A percentile compares a stretch with the other conserved stretches of the same genome.
phyloP scores from a whole-genome alignment of 2,113 vertebrate genomes.

The Solea solea region DNA sequence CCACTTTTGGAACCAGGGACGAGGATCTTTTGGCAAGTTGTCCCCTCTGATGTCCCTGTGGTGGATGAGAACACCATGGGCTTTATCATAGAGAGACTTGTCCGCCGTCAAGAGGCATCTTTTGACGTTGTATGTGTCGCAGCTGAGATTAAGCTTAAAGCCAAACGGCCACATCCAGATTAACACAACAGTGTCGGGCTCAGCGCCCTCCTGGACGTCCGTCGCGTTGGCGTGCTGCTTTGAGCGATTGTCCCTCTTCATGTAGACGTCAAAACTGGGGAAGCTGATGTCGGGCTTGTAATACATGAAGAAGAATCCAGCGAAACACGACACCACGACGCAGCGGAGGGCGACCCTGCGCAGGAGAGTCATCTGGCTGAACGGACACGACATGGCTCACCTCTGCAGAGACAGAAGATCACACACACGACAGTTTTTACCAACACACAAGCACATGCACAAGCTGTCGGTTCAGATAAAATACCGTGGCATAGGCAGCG shows the following conservation, averaged over 20 bases:
- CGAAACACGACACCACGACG: conserved; percentile 81
- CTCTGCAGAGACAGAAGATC: not conserved
- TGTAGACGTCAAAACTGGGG: conserved; percentile 73
- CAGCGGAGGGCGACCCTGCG: conserved; percentile 79
- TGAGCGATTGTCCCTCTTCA: not conserved
- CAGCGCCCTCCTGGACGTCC: conserved; percentile 72
- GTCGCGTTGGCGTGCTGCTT: not conserved
- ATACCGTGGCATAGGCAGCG: too few relatives aligned
- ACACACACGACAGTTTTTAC: not conserved
- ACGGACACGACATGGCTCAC: conserved; percentile 12
- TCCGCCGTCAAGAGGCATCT: conserved; percentile 86
- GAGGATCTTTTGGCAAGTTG: conserved; percentile 81
- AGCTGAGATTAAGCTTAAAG: conserved; percentile 75
- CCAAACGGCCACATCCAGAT: conserved; percentile 91
- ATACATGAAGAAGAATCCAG: conserved; percentile 78
- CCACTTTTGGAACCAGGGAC: conserved; percentile 89
- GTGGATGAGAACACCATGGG: conserved; percentile 87
- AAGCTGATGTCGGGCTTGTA: conserved; percentile 83
- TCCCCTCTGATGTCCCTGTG: conserved; percentile 83
- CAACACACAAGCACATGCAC: not conserved
- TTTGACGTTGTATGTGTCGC: conserved; percentile 80
- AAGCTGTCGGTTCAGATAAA: too few relatives aligned
- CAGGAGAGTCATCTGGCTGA: not conserved
- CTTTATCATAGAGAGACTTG: conserved; percentile 81
- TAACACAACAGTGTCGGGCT: conserved; percentile 84